Conservation (phyloP, 1,140 invertebrate species). For the Anoplolepis gracilipes region DNA sequence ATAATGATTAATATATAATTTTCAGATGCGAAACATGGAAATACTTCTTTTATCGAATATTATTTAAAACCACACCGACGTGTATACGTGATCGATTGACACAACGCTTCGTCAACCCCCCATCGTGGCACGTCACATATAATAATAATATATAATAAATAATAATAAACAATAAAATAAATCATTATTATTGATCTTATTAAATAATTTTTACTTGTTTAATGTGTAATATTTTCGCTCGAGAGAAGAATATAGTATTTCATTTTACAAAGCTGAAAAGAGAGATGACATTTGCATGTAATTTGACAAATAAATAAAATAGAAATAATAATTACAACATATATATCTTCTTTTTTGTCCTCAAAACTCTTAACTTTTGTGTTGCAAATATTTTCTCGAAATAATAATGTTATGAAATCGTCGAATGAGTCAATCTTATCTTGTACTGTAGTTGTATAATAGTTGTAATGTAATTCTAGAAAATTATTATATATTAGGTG, state of each 20-base stretch:
- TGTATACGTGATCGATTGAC: conserved; percentile 86
- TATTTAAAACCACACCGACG: conserved; percentile 85
- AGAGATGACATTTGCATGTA: background rate
- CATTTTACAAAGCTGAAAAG: background rate
- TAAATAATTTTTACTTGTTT: background rate
- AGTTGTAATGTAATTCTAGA: too few species aligned
- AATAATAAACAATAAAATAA: background rate
- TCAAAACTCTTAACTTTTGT: too few species aligned
- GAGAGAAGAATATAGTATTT: background rate
- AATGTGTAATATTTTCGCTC: background rate
- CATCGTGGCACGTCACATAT: conserved; percentile 82
- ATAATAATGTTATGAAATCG: too few species aligned
- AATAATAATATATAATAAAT: too few species aligned
- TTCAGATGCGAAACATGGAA: conserved; percentile 79
- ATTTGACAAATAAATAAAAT: background rate
- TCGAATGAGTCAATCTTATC: background rate
- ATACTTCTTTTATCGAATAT: conserved; percentile 86
- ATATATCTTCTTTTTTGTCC: too few species aligned
- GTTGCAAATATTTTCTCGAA: too few species aligned
- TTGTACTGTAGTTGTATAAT: too few species aligned
- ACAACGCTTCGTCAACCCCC: conserved; percentile 86
- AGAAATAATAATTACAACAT: background rate
- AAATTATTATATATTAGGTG: background rate
- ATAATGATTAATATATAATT: background rate
- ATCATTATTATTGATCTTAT: background rate